Evolutionary conservation across 2,888 invertebrate species (phyloP).

Genomic region (Diarsia dahlii): DNA sequence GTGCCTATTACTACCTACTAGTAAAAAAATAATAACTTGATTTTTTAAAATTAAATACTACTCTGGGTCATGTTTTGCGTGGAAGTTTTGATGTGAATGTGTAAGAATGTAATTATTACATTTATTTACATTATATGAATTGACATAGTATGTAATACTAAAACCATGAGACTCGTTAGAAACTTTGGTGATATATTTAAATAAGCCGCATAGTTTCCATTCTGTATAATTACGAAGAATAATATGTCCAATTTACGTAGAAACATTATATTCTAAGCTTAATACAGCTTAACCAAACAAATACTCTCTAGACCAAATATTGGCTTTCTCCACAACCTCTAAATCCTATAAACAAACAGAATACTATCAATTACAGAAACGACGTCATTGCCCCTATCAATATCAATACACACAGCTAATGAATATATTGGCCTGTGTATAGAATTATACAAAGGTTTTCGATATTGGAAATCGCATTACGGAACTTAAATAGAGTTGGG

Average conservation of each 20-base stretch:
- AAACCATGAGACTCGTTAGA: not conserved
- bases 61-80: too few relatives aligned
- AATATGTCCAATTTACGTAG: not conserved
- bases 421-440: conserved; percentile 13
- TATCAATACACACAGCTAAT: conserved; percentile 23
- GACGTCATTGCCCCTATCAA: conserved; percentile 22
- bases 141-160: not conserved
- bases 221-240: not conserved
- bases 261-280: not conserved
- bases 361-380: conserved; percentile 3
- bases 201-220: too few relatives aligned
- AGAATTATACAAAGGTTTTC: too few relatives aligned
- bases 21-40: too few relatives aligned
- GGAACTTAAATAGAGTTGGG: too few relatives aligned
- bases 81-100: too few relatives aligned
- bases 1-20: not conserved
- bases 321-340: not conserved
- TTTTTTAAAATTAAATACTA: too few relatives aligned
- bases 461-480: too few relatives aligned
- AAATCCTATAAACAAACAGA: conserved; percentile 7
- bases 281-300: not conserved
- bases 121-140: too few relatives aligned
- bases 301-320: not conserved
- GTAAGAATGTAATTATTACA: too few relatives aligned
- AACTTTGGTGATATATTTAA: not conserved